Evolutionary conservation across 2,888 invertebrate genomes (phyloP), one percentile per base, ranked within the genome.

Genomic region (Drosophila mulleri): DNA sequence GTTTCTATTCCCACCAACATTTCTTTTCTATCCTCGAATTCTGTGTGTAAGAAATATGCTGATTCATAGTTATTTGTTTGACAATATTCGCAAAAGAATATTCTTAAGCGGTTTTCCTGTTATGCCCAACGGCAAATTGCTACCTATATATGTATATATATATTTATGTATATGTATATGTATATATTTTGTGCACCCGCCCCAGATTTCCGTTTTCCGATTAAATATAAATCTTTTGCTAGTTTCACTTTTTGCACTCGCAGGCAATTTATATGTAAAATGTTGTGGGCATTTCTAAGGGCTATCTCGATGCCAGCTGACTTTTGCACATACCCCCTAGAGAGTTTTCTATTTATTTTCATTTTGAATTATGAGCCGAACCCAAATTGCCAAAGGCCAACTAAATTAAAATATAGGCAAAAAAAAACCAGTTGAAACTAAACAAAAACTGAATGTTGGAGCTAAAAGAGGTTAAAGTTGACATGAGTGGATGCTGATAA

Each of bases 201-300:
- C 23, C 47, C 42, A 62, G 61, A 67, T 45, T 23, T 23, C 20
- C 52, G 41, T 41, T 54, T 41, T 12, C 11, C 26, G 54, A 68
- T 72, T 42, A 63, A 72, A 63, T 70, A 86, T 80, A 82, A 78
- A 84, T 70, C 70, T 78, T 82, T 54, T 67, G 75, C 68, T 65
- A 67, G 54, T 39, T 68, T 70, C 60, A 63, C 54, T 69, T 82
- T 85, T 61, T 83, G 75, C 75, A 62, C 57, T 61, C 78, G 32
- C 69, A 72, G 69, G 81, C 89, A 89, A 89, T 84, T 81, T 84
- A 83, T 76, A 80, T 88, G 81, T 86, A 78, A 81, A 89, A 71
- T 68, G 39, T 72, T 72, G 54, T 57, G 60, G 59, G 41, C 67
- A 71, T 66, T 67, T 67, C 78, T 48, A 58, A 63, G 47, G 56